Percentiles rank a stretch among this genome's conserved stretches.
Evolutionary conservation across 1,140 invertebrate genomes (phyloP).

Genomic region (Zaprionus ghesquierei): DNA sequence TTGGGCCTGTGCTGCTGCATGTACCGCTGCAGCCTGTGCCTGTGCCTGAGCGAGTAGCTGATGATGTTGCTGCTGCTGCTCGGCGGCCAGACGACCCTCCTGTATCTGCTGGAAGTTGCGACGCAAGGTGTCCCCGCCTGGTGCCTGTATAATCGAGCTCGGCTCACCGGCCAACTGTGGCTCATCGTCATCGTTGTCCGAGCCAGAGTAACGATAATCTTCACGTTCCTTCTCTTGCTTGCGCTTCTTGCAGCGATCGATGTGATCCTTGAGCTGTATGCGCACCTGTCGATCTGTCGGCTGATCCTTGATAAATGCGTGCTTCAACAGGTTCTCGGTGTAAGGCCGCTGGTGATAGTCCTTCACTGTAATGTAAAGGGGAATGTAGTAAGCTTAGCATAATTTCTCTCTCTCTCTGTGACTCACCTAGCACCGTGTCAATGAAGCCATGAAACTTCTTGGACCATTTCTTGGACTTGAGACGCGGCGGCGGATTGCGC

Average conservation of each 20-base stretch:
- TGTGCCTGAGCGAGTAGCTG: constrained; percentile 70
- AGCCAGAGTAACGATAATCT: constrained; percentile 93
- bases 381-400: not conserved
- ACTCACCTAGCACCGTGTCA: constrained; percentile 84
- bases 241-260: constrained; percentile 97
- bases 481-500: constrained; percentile 96
- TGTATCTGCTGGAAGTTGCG: constrained; percentile 99
- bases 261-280: constrained; percentile 99
- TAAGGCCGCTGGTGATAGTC: constrained; percentile 99
- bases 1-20: constrained; percentile 81
- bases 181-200: constrained; percentile 95
- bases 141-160: constrained; percentile 94
- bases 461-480: constrained; percentile 99
- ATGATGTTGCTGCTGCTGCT: constrained; percentile 81
- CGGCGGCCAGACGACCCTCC: constrained; percentile 88
- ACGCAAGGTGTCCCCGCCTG: constrained; percentile 94
- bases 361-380: constrained; percentile 90
- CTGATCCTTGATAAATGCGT: constrained; percentile 98
- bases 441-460: constrained; percentile 95
- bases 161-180: constrained; percentile 92
- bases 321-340: constrained; percentile 98
- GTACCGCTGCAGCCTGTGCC: constrained; percentile 81
- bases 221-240: constrained; percentile 95
- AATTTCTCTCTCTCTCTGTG: not conserved
- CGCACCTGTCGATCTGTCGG: constrained; percentile 98